Base-by-base conservation (phyloP, 2,888 invertebrate species). In the Cosmorhoe ocellata region DNA sequence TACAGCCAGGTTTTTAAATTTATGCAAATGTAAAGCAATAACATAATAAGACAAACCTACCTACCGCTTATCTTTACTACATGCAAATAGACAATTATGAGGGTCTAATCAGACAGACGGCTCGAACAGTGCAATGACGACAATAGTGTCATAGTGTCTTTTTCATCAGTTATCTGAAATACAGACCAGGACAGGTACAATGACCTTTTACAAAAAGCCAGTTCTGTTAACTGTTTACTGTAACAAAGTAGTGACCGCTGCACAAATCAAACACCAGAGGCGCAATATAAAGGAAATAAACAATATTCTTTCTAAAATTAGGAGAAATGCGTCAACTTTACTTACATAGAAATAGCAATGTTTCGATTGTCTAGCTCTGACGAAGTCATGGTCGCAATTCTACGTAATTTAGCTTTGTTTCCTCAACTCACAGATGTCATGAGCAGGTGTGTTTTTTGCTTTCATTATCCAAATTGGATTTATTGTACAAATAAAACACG, bases 261-360 rank as follows among this genome's bases (percentile, higher is more conserved):
- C 52, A 66, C 58, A 66, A 69, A 64, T 73, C 59, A 76, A 76
- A 78, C 69, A 45, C 40, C 51, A 66, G 40, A 63, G 54, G 48
- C 66, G 56, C 59, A 54, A 36, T 49, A 53, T 60, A n/a, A n/a
- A n/a, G n/a, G n/a, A n/a, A n/a, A n/a, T n/a, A 71, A 63, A 69
- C 65, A 74, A 69, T 69, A 64, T 67, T 70, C 61, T 59, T 69
- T 68, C 80, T 81, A 74, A 74, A 78, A 67, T 78, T 79, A 78
- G 78, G 68, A 67, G 68, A 78, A 74, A 76, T 70, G 70, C 72
- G 71, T 71, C 64, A 69, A 69, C 68, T 73, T 62, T 71, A 86
- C 89, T 86, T 69, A 90, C 90, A 90, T 88, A 68, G 89, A 84
- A 74, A 90, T 69, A 66, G 86, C 79, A 66, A 89, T 82, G 72